Conservation (phyloP, 2,888 invertebrate genomes). For the Agapostemon virescens region DNA sequence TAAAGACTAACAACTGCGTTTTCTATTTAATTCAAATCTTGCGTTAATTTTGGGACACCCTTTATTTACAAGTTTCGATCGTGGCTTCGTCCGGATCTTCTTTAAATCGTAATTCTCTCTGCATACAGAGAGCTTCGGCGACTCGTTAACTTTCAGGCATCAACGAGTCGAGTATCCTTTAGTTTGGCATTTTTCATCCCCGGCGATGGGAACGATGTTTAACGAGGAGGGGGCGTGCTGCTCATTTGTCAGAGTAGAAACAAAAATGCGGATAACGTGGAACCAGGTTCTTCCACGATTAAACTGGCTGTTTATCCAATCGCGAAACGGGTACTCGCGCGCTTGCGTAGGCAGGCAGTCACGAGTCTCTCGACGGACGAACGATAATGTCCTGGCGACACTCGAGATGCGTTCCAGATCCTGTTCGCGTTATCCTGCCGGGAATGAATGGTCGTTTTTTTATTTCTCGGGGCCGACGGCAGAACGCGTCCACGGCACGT, state of each 20-base stretch:
- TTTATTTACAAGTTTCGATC: not conserved
- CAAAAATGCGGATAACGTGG: constrained; percentile 39
- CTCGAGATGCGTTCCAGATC: constrained; percentile 62
- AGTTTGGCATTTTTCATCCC: constrained; percentile 39
- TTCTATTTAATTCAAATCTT: no score
- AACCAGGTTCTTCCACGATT: constrained; percentile 58
- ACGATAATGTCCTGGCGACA: constrained; percentile 71
- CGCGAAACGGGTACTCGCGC: constrained; percentile 32
- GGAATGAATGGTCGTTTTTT: constrained; percentile 49
- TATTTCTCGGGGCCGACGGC: constrained; percentile 24
- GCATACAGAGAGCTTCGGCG: not conserved
- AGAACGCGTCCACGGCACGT: constrained; percentile 41
- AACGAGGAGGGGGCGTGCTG: constrained; percentile 59
- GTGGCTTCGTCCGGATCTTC: not conserved
- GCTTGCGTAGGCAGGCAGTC: constrained; percentile 56
- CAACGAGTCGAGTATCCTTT: constrained; percentile 14
- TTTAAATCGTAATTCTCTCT: not conserved
- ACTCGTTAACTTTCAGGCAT: constrained; percentile 21
- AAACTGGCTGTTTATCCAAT: constrained; percentile 56
- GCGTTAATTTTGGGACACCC: no score
- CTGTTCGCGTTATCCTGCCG: constrained; percentile 59
- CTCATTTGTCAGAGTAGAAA: constrained; percentile 45
- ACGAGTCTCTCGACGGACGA: constrained; percentile 61
- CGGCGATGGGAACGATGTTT: constrained; percentile 45
- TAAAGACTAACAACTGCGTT: no score